These are phyloP conservation scores for Anolis apletophallus DNA, from an alignment of 2,797 vertebrate species.

Conservation along the genomic window DNA sequence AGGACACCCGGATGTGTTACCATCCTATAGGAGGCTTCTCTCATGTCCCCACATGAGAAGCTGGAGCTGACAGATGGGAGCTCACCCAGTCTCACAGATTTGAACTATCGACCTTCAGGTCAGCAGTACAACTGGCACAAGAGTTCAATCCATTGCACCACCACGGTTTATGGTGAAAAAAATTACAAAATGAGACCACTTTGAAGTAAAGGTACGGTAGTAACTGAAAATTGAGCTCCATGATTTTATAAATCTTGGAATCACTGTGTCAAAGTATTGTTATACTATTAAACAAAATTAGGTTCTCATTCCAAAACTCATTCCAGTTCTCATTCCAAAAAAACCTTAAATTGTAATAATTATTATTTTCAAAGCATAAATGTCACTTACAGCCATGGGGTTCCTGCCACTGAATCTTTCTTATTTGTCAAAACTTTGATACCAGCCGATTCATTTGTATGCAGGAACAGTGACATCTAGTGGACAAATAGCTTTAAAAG, in stretches of 20 bases:
- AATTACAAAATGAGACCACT: not conserved
- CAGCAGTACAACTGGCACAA: too few relatives aligned
- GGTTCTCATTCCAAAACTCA: too few relatives aligned
- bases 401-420: constrained; percentile 40
- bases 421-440: constrained; percentile 41
- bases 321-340: constrained; percentile 45
- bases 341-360: constrained; percentile 36
- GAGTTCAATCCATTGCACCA: too few relatives aligned
- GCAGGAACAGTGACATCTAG: constrained; percentile 81
- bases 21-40: too few relatives aligned
- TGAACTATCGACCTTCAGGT: too few relatives aligned
- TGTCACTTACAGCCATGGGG: constrained; percentile 46
- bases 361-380: constrained; percentile 16
- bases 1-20: too few relatives aligned
- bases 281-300: constrained; percentile 9
- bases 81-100: too few relatives aligned
- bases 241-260: not conserved
- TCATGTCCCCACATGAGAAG: too few relatives aligned
- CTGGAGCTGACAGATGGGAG: too few relatives aligned
- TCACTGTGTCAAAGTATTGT: not conserved
- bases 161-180: not conserved
- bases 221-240: constrained; percentile 10
- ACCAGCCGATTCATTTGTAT: constrained; percentile 34
- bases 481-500: constrained; percentile 50
- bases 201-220: not conserved